Percentiles rank a stretch among this genome's conserved stretches.
phyloP scores from a whole-genome alignment of 1,140 invertebrate species.

The Drosophila neocordata region DNA sequence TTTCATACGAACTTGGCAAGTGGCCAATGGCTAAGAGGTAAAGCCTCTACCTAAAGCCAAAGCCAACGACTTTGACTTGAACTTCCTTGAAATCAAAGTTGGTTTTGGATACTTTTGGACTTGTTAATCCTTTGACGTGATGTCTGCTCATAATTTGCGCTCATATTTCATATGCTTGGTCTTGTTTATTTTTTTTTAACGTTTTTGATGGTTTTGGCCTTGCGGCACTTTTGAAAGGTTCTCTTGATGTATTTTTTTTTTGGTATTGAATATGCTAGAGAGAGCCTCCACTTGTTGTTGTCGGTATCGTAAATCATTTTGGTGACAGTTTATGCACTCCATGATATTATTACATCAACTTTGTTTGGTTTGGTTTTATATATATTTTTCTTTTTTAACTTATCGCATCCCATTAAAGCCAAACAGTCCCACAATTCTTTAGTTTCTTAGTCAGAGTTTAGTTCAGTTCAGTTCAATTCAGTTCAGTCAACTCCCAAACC shows the following conservation, averaged over 20 bases:
- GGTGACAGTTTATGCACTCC: constrained; percentile 45
- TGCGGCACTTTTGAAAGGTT: constrained; percentile 76
- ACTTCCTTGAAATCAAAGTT: constrained; percentile 76
- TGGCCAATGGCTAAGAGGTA: background rate
- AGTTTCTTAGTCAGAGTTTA: constrained; percentile 5
- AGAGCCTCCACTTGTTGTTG: constrained; percentile 39
- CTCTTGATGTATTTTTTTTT: constrained; percentile 34
- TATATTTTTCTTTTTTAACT: no score
- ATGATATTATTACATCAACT: constrained; percentile 34
- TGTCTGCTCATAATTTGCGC: constrained; percentile 77
- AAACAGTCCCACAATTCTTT: constrained; percentile 49
- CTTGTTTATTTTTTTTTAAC: constrained; percentile 43
- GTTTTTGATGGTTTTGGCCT: constrained; percentile 64
- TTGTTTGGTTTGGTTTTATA: constrained; percentile 26
- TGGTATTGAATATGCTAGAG: constrained; percentile 75
- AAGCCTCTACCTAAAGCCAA: background rate
- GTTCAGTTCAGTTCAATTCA: constrained; percentile 34
- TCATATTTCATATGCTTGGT: constrained; percentile 66
- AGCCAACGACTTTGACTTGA: constrained; percentile 34
- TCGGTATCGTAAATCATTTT: constrained; percentile 62
- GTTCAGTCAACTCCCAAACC: constrained; percentile 41
- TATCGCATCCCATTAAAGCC: background rate
- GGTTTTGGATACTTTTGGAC: constrained; percentile 50
- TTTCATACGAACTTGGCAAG: constrained; percentile 15
- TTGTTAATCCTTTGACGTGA: constrained; percentile 81